A percentile compares a stretch with the other conserved stretches of the same genome.
These are phyloP conservation scores for Molothrus ater DNA, from an alignment of 2,797 vertebrate genomes.

Conservation along the genomic window DNA sequence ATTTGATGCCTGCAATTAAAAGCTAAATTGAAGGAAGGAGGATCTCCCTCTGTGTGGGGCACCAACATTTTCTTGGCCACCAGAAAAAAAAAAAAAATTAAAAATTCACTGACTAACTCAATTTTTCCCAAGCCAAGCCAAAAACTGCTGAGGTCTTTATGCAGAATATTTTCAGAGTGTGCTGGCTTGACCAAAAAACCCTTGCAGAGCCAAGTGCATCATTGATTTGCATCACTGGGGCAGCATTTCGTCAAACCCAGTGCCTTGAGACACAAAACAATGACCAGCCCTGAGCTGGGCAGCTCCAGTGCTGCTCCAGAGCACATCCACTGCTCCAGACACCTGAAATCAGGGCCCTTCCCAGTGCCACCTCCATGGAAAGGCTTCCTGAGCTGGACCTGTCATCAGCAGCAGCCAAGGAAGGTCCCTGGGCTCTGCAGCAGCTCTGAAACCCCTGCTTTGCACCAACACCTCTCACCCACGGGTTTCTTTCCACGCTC, in stretches of 20 bases:
- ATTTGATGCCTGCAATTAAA: neutral
- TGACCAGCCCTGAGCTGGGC: neutral
- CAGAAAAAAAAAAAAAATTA: neutral
- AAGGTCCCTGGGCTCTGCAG: neutral
- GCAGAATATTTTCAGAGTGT: neutral
- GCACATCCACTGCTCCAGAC: neutral
- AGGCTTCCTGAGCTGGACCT: neutral
- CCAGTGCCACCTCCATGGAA: rapidly evolving
- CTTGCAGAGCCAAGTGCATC: neutral
- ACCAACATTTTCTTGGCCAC: neutral
- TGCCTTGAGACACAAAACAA: rapidly evolving
- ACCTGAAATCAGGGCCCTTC: neutral
- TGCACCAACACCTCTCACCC: neutral
- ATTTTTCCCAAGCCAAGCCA: neutral
- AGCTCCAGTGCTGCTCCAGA: neutral
- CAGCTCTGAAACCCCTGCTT: neutral
- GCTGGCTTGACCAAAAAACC: neutral
- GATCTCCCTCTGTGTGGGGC: neutral
- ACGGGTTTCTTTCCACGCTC: neutral
- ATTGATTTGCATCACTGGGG: neutral
- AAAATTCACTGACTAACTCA: neutral
- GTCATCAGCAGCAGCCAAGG: rapidly evolving
- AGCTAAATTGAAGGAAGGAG: neutral
- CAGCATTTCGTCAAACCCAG: neutral
- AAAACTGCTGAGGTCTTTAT: neutral